Percentiles rank a stretch among this genome's conserved stretches.
These are phyloP conservation scores for Eupeodes latifasciatus DNA, from an alignment of 2,888 invertebrate species.

Conservation along the genomic window DNA sequence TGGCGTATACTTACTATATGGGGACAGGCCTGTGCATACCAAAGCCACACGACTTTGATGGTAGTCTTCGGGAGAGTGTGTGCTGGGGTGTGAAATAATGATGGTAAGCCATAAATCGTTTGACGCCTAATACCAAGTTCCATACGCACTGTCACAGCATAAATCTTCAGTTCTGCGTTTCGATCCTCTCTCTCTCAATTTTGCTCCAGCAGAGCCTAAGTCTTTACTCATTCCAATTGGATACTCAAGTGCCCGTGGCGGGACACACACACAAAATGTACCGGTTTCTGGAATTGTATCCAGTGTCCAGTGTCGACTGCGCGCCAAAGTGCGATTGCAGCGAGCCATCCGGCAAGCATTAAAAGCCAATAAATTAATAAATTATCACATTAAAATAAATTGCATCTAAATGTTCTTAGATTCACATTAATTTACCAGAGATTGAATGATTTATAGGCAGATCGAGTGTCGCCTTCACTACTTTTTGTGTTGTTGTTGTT, in stretches of 20 bases:
- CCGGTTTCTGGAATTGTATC: constrained; percentile 50
- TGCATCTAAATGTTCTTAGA: constrained; percentile 84
- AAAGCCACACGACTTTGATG: constrained; percentile 8
- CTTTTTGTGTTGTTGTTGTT: neutral
- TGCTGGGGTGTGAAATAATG: constrained; percentile 74
- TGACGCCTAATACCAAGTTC: constrained; percentile 74
- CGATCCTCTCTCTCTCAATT: constrained; percentile 9
- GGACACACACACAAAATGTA: constrained; percentile 60
- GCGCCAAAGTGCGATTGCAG: constrained; percentile 33
- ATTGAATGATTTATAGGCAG: constrained; percentile 84
- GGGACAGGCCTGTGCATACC: constrained; percentile 2
- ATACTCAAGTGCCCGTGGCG: constrained; percentile 46
- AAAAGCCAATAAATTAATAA: constrained; percentile 84
- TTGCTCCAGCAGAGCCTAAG: constrained; percentile 13
- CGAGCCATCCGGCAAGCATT: constrained; percentile 78
- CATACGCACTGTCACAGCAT: constrained; percentile 73
- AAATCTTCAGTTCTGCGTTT: constrained; percentile 50
- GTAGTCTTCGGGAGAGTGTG: neutral
- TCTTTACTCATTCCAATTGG: constrained; percentile 39
- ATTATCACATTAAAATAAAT: constrained; percentile 84
- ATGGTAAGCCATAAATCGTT: constrained; percentile 76
- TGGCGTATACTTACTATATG: neutral
- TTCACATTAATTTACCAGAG: constrained; percentile 84
- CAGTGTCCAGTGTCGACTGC: constrained; percentile 12
- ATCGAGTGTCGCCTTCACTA: constrained; percentile 81